Percentiles rank a stretch among this genome's conserved stretches.
Conservation (phyloP, 2,113 vertebrate genomes). For the Melanerpes aurifrons region DNA sequence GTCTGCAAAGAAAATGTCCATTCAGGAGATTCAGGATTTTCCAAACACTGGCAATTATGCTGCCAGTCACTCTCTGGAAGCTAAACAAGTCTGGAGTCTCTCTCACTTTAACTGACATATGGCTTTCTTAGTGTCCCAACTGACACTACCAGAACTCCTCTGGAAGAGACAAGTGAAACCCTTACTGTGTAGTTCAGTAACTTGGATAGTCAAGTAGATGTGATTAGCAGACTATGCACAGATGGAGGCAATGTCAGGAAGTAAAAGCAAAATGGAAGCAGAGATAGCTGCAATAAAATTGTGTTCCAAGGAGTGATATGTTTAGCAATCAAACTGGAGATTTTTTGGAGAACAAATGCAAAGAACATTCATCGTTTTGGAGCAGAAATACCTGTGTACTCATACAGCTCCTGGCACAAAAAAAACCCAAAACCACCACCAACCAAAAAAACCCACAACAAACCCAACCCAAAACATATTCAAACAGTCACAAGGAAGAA, state of each 20-base stretch:
- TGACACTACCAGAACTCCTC: neutral
- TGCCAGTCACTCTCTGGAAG: neutral
- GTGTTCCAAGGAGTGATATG: neutral
- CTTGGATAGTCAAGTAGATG: neutral
- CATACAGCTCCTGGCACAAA: neutral
- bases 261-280: constrained; percentile 17
- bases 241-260: neutral
- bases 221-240: neutral
- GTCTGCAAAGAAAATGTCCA: neutral
- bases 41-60: neutral
- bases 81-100: neutral
- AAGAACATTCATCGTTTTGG: neutral
- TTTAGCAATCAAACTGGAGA: neutral
- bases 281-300: neutral
- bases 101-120: neutral
- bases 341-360: constrained; percentile 1
- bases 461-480: neutral
- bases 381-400: neutral
- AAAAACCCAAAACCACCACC: no score
- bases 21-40: neutral
- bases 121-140: neutral
- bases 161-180: neutral
- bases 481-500: neutral
- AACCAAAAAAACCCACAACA: no score
- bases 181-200: neutral